Conservation (phyloP, 2,113 vertebrate genomes). For the Cebidichthys violaceus region DNA sequence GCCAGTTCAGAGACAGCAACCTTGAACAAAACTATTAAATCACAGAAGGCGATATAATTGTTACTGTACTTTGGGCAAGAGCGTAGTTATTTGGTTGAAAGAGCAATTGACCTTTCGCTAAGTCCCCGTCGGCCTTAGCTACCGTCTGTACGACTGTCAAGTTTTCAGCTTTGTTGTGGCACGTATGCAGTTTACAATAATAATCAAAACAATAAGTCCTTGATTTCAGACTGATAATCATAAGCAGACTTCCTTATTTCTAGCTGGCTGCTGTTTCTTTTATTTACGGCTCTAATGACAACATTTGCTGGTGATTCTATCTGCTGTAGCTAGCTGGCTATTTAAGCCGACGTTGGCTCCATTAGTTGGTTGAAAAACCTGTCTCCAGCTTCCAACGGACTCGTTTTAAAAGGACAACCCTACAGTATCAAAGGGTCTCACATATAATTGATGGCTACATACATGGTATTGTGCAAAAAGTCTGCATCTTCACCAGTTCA, state of each 20-base stretch:
- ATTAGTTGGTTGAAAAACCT: too few relatives aligned
- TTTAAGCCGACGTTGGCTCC: background rate
- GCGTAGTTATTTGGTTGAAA: background rate
- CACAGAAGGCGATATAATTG: constrained; percentile 7
- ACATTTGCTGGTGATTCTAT: background rate
- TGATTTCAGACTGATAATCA: background rate
- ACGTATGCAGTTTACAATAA: background rate
- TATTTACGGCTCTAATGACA: background rate
- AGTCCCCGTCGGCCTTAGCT: background rate
- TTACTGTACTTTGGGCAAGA: constrained; percentile 4
- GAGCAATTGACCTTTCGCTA: background rate
- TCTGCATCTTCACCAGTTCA: background rate
- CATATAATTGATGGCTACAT: background rate
- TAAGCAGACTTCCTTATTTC: background rate
- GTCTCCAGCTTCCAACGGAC: background rate
- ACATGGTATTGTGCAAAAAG: background rate
- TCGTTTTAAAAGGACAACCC: background rate
- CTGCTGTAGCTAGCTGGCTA: background rate
- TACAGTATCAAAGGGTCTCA: background rate
- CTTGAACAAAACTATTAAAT: constrained; percentile 60
- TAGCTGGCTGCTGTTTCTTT: background rate
- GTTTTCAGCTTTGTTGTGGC: background rate
- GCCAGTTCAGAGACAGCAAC: constrained; percentile 31
- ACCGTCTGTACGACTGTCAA: background rate
- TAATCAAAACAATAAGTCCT: background rate